phyloP scores from a whole-genome alignment of 2,797 vertebrate species.

The Acanthurus leucopareius region DNA sequence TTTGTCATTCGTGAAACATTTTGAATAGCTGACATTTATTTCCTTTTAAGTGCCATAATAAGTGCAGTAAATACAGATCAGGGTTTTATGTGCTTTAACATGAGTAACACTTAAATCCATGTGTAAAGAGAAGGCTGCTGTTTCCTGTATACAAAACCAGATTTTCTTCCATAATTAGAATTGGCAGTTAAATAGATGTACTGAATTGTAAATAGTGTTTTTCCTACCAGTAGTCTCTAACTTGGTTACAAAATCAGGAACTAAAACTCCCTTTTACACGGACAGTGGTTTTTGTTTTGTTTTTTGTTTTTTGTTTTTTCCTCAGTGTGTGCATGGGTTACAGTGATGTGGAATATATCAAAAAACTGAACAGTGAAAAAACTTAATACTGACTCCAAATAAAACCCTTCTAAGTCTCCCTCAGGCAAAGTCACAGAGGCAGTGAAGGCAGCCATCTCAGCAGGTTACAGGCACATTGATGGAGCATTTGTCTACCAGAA shows the following conservation, averaged over 20 bases:
- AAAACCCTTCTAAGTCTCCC: conserved; percentile 81
- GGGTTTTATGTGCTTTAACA: too few species aligned
- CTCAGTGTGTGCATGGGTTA: background rate
- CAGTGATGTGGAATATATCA: background rate
- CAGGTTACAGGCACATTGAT: conserved; percentile 91
- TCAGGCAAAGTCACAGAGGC: conserved; percentile 86
- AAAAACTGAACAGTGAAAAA: background rate
- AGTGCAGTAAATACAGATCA: background rate
- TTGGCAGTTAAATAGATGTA: background rate
- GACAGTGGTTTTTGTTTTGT: too few species aligned
- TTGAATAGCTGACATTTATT: background rate
- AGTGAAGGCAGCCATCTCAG: conserved; percentile 87
- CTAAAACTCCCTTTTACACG: background rate
- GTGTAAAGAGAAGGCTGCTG: too few species aligned
- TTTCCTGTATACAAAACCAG: too few species aligned
- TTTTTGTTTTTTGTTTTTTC: too few species aligned
- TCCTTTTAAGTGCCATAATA: background rate
- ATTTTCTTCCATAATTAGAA: background rate
- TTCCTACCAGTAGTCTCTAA: background rate
- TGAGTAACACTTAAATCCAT: too few species aligned
- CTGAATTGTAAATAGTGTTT: too few species aligned
- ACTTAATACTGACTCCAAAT: background rate
- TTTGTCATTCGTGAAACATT: background rate
- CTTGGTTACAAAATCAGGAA: background rate
- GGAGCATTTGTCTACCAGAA: conserved; percentile 89